Conservation (phyloP, 92 coral and sea anemone species). For the Desmophyllum pertusum region DNA sequence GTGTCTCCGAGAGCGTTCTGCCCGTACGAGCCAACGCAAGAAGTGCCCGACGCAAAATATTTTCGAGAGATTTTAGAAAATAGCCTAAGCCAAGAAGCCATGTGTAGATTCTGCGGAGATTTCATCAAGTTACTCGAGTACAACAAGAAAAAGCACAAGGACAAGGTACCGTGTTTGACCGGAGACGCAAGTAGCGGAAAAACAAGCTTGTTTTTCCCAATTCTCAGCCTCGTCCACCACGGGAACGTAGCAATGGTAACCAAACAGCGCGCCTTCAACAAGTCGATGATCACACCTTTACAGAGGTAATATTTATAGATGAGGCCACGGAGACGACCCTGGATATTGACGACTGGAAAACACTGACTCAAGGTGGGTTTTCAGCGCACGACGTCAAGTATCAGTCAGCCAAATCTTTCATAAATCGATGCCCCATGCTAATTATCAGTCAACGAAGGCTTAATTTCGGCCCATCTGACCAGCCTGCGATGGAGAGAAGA, state of each 20-base stretch:
- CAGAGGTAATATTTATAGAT: constrained; percentile 1
- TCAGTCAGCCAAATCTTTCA: not conserved
- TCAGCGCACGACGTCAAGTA: constrained; percentile 4
- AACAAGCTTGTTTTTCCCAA: constrained; percentile 33
- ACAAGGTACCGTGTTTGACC: constrained; percentile 1
- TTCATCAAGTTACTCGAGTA: constrained; percentile 13
- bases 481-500: constrained; percentile 7
- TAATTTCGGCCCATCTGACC: not conserved
- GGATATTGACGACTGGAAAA: not conserved
- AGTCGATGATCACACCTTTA: not conserved
- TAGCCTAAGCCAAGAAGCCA: not conserved
- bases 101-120: constrained; percentile 1
- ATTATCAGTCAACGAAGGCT: not conserved
- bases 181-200: constrained; percentile 34
- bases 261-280: not conserved
- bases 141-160: constrained; percentile 8
- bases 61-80: constrained; percentile 31
- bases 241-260: not conserved
- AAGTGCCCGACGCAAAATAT: constrained; percentile 15
- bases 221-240: constrained; percentile 34
- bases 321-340: not conserved
- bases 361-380: not conserved
- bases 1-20: constrained; percentile 16
- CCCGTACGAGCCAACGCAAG: not conserved
- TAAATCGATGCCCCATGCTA: constrained; percentile 10